A percentile compares a stretch with the other conserved stretches of the same genome.
These are phyloP conservation scores for Hyalella azteca DNA, from an alignment of 2,888 invertebrate genomes.

Conservation along the genomic window DNA sequence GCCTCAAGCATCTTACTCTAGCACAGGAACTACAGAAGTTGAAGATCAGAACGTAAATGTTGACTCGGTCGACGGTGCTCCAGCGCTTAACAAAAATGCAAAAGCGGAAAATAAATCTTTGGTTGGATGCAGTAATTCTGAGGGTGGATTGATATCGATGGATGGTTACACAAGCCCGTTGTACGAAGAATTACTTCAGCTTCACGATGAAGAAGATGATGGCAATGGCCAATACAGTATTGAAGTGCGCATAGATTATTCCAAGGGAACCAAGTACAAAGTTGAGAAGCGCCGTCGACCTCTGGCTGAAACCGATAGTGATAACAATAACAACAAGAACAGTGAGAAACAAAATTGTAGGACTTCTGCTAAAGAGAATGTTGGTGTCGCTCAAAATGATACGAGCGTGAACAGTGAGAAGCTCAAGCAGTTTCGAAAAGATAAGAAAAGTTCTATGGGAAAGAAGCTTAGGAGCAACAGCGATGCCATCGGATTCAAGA, in stretches of 20 bases:
- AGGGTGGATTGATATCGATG: not conserved
- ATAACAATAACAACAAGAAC: constrained; percentile 34
- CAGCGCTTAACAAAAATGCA: not conserved
- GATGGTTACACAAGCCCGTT: constrained; percentile 40
- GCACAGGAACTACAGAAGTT: not conserved
- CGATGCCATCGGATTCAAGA: constrained; percentile 15
- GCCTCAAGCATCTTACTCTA: constrained; percentile 1
- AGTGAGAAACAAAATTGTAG: not conserved
- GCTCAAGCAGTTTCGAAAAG: constrained; percentile 12
- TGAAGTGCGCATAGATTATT: constrained; percentile 56
- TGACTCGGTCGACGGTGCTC: not conserved
- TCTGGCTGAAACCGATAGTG: constrained; percentile 18
- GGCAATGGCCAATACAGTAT: constrained; percentile 50
- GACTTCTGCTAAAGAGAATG: not conserved
- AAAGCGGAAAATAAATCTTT: not conserved
- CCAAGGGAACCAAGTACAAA: constrained; percentile 53
- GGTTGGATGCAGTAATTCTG: not conserved
- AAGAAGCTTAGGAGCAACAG: constrained; percentile 15
- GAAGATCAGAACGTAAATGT: not conserved
- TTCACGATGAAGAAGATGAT: constrained; percentile 41
- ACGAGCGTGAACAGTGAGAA: constrained; percentile 18
- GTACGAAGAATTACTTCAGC: constrained; percentile 51
- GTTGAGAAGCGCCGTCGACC: constrained; percentile 48
- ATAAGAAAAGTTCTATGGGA: not conserved
- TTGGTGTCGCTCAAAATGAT: not conserved